phyloP scores from a whole-genome alignment of 2,888 invertebrate genomes.

The Pristionchus japonicus region DNA sequence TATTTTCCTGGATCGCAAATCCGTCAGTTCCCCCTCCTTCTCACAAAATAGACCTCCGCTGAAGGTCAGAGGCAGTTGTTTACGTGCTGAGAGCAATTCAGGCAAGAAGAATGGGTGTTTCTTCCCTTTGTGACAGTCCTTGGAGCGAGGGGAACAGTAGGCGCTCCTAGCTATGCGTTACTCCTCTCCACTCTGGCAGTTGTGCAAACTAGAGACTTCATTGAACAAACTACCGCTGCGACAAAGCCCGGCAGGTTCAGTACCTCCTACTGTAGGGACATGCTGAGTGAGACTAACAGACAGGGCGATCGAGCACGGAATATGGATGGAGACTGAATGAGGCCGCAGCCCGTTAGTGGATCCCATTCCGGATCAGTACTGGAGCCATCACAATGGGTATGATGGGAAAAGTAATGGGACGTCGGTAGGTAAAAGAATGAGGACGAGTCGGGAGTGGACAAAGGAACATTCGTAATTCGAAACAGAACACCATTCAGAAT shows the following conservation, averaged over 20 bases:
- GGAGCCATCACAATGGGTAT: background rate
- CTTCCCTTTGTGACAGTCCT: background rate
- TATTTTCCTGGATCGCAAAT: no score
- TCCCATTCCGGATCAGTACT: slow-evolving; percentile 9
- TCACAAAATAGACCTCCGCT: no score
- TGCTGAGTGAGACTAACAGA: no score
- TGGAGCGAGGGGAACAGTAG: background rate
- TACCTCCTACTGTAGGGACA: no score
- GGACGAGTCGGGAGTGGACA: background rate
- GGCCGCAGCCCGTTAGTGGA: background rate
- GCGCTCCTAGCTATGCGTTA: no score
- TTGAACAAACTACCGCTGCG: background rate
- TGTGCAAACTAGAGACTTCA: no score
- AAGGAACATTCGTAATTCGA: background rate
- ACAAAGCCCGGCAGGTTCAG: background rate
- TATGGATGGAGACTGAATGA: no score
- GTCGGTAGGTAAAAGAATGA: background rate
- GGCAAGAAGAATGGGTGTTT: background rate
- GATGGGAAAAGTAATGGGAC: background rate
- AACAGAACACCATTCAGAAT: no score
- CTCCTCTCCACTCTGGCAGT: no score
- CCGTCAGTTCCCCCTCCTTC: no score
- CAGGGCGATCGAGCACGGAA: no score
- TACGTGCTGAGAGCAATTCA: background rate
- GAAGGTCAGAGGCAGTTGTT: no score